Evolutionary conservation across 2,888 invertebrate genomes (phyloP).

Genomic region (Stenurella melanura): DNA sequence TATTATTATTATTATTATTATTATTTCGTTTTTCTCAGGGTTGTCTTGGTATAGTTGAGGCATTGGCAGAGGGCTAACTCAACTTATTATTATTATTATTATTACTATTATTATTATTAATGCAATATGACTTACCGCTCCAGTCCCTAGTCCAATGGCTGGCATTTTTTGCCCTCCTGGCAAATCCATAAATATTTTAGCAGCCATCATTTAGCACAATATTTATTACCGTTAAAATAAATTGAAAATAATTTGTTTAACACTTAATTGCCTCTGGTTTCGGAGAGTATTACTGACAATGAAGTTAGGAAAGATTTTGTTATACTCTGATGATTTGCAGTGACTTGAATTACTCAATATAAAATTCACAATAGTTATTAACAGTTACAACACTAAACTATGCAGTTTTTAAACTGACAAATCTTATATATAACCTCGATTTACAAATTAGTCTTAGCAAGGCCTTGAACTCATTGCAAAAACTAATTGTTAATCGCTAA

Average conservation of each 20-base stretch:
- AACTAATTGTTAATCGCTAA: neutral
- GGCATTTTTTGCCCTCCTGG: conserved; percentile 38
- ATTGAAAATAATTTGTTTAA: neutral
- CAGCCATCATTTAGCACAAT: conserved; percentile 2
- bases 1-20: too few relatives aligned
- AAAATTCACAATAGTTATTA: neutral
- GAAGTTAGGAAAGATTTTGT: too few relatives aligned
- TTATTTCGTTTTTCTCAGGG: too few relatives aligned
- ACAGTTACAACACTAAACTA: neutral
- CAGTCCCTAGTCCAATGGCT: conserved; percentile 40
- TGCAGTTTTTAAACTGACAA: neutral
- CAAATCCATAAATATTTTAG: conserved; percentile 24
- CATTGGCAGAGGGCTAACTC: too few relatives aligned
- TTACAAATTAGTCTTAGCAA: neutral
- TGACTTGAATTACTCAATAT: too few relatives aligned
- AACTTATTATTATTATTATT: too few relatives aligned
- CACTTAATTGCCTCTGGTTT: neutral
- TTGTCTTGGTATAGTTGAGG: too few relatives aligned
- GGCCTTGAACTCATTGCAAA: neutral
- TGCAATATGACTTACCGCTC: conserved; percentile 1
- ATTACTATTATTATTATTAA: too few relatives aligned
- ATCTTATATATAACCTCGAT: neutral
- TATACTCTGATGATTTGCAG: too few relatives aligned
- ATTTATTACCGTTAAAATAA: neutral
- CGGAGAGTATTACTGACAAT: too few relatives aligned